phyloP scores from a whole-genome alignment of 2,888 invertebrate genomes.

The Scrobipalpa costella region DNA sequence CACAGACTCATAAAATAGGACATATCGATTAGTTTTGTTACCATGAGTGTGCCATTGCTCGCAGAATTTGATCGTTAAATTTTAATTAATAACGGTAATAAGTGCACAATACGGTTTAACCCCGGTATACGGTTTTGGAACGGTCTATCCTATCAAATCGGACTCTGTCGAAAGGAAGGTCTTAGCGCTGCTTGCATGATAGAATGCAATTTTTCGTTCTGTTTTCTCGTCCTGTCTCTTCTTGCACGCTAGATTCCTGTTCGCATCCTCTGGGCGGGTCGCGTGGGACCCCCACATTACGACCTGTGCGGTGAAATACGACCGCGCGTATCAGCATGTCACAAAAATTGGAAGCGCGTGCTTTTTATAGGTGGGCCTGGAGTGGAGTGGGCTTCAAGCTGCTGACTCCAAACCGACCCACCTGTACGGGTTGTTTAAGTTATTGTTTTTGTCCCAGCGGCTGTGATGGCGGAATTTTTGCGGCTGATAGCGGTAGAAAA shows the following conservation, averaged over 20 bases:
- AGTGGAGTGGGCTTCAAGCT: conserved; percentile 28
- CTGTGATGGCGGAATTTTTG: not conserved
- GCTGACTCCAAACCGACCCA: conserved; percentile 43
- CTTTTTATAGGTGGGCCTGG: conserved; percentile 52
- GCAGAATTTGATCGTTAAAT: no score
- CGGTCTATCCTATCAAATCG: no score
- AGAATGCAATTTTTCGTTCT: no score
- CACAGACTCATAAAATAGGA: no score
- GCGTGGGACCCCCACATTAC: conserved; percentile 62
- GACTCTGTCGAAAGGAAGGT: no score
- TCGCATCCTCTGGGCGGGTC: conserved; percentile 36
- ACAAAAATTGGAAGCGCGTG: conserved; percentile 63
- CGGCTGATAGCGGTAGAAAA: no score
- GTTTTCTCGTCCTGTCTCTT: not conserved
- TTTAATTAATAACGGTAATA: no score
- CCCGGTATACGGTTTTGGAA: no score
- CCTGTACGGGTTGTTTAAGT: conserved; percentile 46
- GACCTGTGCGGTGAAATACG: conserved; percentile 60
- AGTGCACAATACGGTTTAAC: no score
- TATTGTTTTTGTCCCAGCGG: conserved; percentile 31
- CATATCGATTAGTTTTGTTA: no score
- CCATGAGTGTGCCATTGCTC: no score
- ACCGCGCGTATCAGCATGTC: conserved; percentile 59
- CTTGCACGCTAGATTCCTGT: not conserved
- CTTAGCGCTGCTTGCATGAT: no score